These are phyloP conservation scores for Tachina grossa DNA, from an alignment of 2,888 invertebrate genomes.

Conservation along the genomic window DNA sequence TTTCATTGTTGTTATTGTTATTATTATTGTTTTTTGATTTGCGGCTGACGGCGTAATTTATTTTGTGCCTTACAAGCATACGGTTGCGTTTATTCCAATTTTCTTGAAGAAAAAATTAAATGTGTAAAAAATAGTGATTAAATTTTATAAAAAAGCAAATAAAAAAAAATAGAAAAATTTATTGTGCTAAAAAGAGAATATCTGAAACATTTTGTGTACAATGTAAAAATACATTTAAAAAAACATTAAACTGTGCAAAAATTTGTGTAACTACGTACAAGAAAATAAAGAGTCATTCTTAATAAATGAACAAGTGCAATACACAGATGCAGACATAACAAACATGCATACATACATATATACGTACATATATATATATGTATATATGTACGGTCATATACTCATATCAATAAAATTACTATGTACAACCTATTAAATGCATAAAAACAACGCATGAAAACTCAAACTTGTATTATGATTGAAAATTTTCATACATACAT, in stretches of 20 bases:
- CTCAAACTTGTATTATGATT: slow-evolving; percentile 48
- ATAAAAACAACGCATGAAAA: slow-evolving; percentile 1
- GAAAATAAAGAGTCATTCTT: slow-evolving; percentile 38
- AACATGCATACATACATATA: neutral
- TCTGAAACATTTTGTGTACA: slow-evolving; percentile 17
- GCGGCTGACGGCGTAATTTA: slow-evolving; percentile 71
- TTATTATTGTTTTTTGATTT: slow-evolving; percentile 63
- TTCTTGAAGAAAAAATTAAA: slow-evolving; percentile 37
- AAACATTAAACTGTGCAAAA: neutral
- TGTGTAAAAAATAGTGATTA: neutral
- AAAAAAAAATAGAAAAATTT: neutral
- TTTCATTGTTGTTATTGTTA: slow-evolving; percentile 42
- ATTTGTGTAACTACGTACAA: slow-evolving; percentile 10
- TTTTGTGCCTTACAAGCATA: slow-evolving; percentile 74
- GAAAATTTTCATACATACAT: slow-evolving; percentile 37
- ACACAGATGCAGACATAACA: slow-evolving; percentile 29
- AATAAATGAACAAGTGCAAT: slow-evolving; percentile 64
- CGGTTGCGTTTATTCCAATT: slow-evolving; percentile 69
- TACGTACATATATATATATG: neutral
- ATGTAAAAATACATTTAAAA: slow-evolving; percentile 32
- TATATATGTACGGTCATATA: no score
- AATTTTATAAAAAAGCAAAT: slow-evolving; percentile 11
- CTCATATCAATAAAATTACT: no score
- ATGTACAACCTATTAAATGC: no score
- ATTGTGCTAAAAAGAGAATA: neutral